Evolutionary conservation across 1,140 invertebrate species (phyloP).

Genomic region (Drosophila tsacasi): DNA sequence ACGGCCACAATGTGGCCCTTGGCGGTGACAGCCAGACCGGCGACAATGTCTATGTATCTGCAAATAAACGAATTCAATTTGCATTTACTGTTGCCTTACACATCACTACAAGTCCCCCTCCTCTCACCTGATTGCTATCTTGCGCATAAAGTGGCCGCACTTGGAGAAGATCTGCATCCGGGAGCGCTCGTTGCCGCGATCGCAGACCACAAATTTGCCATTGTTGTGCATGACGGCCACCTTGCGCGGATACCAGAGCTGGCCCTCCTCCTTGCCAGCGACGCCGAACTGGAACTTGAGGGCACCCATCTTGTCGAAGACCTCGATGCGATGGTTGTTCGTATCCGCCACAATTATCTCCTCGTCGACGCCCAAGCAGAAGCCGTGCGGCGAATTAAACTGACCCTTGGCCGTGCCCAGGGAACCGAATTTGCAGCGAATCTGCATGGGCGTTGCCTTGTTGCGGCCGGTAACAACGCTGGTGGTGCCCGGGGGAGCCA

Average conservation of each 20-base stretch:
- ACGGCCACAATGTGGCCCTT: conserved; percentile 97
- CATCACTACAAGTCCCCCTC: conserved; percentile 1
- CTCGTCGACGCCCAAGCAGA: conserved; percentile 97
- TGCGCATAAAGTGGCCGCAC: conserved; percentile 94
- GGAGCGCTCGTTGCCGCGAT: conserved; percentile 97
- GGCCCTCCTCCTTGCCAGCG: conserved; percentile 96
- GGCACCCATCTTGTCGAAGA: conserved; percentile 95
- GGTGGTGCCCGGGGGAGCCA: conserved; percentile 65
- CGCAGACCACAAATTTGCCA: conserved; percentile 97
- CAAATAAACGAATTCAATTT: neutral
- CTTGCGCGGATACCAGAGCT: conserved; percentile 98
- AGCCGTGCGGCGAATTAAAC: conserved; percentile 98
- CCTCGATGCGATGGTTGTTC: conserved; percentile 97
- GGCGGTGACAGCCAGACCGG: conserved; percentile 95
- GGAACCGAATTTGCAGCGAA: conserved; percentile 96
- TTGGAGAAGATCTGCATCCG: conserved; percentile 98
- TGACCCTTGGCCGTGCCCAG: conserved; percentile 95
- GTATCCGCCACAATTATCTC: conserved; percentile 98
- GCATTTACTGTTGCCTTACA: neutral
- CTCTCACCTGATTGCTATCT: conserved; percentile 91
- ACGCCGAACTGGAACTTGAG: conserved; percentile 96
- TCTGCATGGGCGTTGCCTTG: conserved; percentile 93
- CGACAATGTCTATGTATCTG: conserved; percentile 98
- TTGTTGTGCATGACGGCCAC: conserved; percentile 95
- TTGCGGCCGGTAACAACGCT: conserved; percentile 87